These are phyloP conservation scores for Formica selysi DNA, from an alignment of 1,140 invertebrate species.

Conservation along the genomic window DNA sequence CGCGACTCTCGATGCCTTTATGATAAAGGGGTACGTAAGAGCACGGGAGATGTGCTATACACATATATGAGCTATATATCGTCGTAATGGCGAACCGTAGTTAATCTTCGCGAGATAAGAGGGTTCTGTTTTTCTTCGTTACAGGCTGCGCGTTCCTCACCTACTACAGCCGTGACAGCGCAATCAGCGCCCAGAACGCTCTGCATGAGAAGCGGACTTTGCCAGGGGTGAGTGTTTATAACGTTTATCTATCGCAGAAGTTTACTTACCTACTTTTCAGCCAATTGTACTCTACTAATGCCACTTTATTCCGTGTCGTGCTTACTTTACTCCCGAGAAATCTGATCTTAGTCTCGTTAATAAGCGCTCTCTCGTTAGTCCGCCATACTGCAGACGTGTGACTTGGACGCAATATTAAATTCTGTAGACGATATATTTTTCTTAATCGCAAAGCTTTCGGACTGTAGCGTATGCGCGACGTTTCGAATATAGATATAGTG, in stretches of 20 bases:
- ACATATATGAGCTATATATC: neutral
- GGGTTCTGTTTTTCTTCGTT: constrained; percentile 44
- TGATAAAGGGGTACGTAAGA: constrained; percentile 33
- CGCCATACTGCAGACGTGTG: neutral
- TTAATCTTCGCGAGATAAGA: constrained; percentile 40
- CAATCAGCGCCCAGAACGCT: constrained; percentile 95
- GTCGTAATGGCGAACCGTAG: neutral
- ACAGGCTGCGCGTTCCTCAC: constrained; percentile 97
- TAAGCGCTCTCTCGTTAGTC: constrained; percentile 16
- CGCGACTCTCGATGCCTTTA: constrained; percentile 22
- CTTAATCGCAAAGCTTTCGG: constrained; percentile 16
- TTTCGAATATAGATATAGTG: neutral
- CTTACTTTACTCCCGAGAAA: neutral
- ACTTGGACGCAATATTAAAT: neutral
- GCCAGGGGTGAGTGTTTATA: constrained; percentile 95
- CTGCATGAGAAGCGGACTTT: constrained; percentile 99
- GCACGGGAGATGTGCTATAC: constrained; percentile 10
- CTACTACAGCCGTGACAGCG: constrained; percentile 97
- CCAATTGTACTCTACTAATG: constrained; percentile 26
- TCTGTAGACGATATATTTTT: constrained; percentile 26
- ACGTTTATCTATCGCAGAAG: constrained; percentile 19
- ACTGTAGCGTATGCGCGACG: constrained; percentile 1
- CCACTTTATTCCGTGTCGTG: constrained; percentile 44
- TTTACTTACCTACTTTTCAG: constrained; percentile 61
- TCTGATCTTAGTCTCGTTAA: constrained; percentile 52